These are phyloP conservation scores for Tragulus kanchil DNA, from an alignment of 2,113 vertebrate species.

Conservation along the genomic window DNA sequence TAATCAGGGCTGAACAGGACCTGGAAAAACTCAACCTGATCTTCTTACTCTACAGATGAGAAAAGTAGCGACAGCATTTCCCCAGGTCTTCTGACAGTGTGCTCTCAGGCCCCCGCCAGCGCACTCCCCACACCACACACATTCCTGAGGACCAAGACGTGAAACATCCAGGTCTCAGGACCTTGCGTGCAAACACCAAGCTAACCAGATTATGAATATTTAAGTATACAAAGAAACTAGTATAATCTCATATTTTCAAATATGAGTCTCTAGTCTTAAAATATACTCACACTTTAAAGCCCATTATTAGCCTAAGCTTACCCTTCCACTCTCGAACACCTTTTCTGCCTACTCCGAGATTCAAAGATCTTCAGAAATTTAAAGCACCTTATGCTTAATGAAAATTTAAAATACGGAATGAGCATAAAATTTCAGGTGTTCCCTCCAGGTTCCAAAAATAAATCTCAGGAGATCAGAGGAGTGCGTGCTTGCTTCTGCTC, in stretches of 20 bases:
- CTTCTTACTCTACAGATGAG: not conserved
- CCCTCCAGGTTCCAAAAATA: not conserved
- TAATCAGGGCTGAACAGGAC: not conserved
- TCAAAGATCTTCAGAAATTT: not conserved
- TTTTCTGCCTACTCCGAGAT: not conserved
- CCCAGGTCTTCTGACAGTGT: not conserved
- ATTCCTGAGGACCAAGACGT: rapidly evolving
- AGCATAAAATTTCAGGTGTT: not conserved
- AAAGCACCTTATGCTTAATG: not conserved
- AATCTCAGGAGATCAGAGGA: rapidly evolving
- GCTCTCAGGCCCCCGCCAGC: not conserved
- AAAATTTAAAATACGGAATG: not conserved
- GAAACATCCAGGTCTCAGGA: not conserved
- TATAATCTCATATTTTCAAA: not conserved
- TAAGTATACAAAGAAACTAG: not conserved
- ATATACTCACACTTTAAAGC: not conserved
- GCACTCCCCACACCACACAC: not conserved
- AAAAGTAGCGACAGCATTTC: not conserved
- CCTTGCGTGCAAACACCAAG: not conserved
- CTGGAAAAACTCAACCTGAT: not conserved
- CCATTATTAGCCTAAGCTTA: not conserved
- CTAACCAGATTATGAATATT: not conserved
- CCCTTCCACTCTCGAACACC: not conserved
- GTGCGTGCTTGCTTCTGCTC: not conserved
- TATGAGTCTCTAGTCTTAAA: not conserved